These are phyloP conservation scores for Enteromius trimaculatus DNA, from an alignment of 2,797 vertebrate genomes.

Conservation along the genomic window DNA sequence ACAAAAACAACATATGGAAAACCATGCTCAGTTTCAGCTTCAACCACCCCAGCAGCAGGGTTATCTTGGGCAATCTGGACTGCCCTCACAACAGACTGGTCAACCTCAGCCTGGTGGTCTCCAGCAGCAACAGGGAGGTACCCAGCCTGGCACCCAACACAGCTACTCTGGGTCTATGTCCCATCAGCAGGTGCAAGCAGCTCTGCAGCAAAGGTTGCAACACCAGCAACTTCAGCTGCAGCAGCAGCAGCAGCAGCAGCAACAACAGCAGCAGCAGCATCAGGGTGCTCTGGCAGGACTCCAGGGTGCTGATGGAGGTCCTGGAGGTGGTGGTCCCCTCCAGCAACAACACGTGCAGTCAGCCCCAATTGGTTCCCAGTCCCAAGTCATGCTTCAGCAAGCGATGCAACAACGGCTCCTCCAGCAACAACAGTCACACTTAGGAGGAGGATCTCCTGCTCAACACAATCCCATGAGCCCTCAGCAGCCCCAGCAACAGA, in stretches of 20 bases:
- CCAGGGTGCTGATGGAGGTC: conserved; percentile 73
- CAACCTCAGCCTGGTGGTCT: conserved; percentile 71
- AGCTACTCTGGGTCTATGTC: conserved; percentile 75
- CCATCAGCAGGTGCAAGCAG: conserved; percentile 77
- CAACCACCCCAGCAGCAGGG: conserved; percentile 78
- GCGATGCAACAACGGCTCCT: conserved; percentile 90
- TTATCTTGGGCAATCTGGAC: conserved; percentile 69
- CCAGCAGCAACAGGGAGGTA: conserved; percentile 74
- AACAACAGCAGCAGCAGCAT: conserved; percentile 60
- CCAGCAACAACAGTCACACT: conserved; percentile 87
- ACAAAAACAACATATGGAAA: conserved; percentile 88
- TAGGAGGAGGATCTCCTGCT: conserved; percentile 85
- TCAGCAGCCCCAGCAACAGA: conserved; percentile 75
- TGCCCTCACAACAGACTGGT: conserved; percentile 74
- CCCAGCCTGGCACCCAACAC: conserved; percentile 75
- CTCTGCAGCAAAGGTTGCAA: conserved; percentile 82
- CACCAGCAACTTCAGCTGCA: conserved; percentile 83
- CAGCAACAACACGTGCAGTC: conserved; percentile 78
- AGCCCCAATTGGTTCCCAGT: conserved; percentile 69
- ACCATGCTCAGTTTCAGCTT: conserved; percentile 88
- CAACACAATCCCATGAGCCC: conserved; percentile 96
- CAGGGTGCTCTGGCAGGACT: conserved; percentile 87
- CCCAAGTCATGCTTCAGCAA: conserved; percentile 84
- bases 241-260: conserved; percentile 76
- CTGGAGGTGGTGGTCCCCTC: conserved; percentile 73